Percentiles rank a stretch among this genome's conserved stretches.
Evolutionary conservation across 2,888 invertebrate species (phyloP).

Genomic region (Zygaena filipendulae): DNA sequence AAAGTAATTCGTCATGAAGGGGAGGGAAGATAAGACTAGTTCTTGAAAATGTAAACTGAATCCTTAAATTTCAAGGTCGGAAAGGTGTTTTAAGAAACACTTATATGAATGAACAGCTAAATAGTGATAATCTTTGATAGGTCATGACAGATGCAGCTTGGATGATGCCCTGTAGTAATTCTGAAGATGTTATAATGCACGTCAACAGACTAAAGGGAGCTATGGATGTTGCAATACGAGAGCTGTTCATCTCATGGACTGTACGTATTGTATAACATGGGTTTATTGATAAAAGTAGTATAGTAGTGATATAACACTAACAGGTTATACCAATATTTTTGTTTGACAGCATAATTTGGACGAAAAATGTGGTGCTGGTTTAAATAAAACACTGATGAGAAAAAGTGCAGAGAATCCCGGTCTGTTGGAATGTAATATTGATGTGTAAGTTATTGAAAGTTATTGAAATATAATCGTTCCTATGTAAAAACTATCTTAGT

Average conservation of each 20-base stretch:
- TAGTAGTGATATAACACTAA: background rate
- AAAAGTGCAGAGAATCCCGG: conserved; percentile 73
- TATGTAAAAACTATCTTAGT: too few relatives aligned
- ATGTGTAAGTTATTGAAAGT: conserved; percentile 75
- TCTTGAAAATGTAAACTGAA: too few relatives aligned
- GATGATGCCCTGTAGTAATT: conserved; percentile 79
- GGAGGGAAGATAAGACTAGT: background rate
- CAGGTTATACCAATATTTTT: background rate
- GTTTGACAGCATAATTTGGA: conserved; percentile 61
- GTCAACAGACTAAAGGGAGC: conserved; percentile 71
- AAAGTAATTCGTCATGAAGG: background rate
- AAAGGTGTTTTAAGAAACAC: too few relatives aligned
- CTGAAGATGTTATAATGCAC: conserved; percentile 76
- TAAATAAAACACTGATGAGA: conserved; percentile 79
- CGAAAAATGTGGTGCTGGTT: conserved; percentile 64
- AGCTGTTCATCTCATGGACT: conserved; percentile 58
- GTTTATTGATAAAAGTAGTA: background rate
- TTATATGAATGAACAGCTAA: too few relatives aligned
- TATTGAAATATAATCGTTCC: too few relatives aligned
- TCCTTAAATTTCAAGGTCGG: too few relatives aligned
- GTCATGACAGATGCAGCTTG: conserved; percentile 77
- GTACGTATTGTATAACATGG: conserved; percentile 31
- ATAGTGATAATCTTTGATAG: too few relatives aligned
- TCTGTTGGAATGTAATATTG: conserved; percentile 82
- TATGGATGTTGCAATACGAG: conserved; percentile 61